Evolutionary conservation across 2,888 invertebrate genomes (phyloP).

Genomic region (Ochropacha duplaris): DNA sequence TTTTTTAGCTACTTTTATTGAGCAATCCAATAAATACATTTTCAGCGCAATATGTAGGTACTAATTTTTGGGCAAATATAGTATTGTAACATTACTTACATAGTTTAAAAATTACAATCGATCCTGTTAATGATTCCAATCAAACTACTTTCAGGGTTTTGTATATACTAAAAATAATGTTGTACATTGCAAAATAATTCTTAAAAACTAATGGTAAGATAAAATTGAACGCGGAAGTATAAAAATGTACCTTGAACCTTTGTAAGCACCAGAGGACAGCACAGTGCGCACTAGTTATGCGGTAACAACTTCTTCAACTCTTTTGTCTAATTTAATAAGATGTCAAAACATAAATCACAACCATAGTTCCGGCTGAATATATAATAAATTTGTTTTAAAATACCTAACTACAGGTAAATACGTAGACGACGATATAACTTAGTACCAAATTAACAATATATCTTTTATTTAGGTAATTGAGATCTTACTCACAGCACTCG

Average conservation of each 20-base stretch:
- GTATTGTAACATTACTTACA: no score
- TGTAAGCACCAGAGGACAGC: not conserved
- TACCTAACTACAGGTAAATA: not conserved
- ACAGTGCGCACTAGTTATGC: no score
- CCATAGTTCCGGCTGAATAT: not conserved
- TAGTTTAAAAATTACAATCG: no score
- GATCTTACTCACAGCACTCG: conserved; percentile 76
- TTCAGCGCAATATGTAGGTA: no score
- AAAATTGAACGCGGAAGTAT: not conserved
- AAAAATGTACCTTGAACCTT: not conserved
- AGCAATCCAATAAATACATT: no score
- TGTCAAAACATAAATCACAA: not conserved
- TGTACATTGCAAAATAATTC: not conserved
- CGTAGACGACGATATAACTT: not conserved
- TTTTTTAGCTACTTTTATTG: no score
- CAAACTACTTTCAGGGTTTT: no score
- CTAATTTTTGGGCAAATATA: no score
- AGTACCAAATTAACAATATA: conserved; percentile 6
- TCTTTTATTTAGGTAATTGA: conserved; percentile 43
- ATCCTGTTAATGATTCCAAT: no score
- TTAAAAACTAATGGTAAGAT: not conserved
- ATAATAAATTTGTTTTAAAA: not conserved
- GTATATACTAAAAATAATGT: no score
- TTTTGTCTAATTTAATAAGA: not conserved
- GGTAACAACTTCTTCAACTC: no score